phyloP scores from a whole-genome alignment of 2,888 invertebrate genomes.

The Crepidodera aurea region DNA sequence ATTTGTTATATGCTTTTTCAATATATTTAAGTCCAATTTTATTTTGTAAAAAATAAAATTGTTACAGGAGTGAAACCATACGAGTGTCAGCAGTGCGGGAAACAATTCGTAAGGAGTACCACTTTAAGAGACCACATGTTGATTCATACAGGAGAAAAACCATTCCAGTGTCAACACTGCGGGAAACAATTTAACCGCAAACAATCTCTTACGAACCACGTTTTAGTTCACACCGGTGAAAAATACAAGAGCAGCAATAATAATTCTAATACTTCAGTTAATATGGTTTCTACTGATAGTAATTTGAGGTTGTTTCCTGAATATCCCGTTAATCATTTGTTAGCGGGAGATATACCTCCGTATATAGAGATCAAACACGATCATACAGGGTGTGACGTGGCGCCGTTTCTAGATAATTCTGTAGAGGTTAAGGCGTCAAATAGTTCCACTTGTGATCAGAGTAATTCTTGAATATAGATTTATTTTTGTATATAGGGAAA shows the following conservation, averaged over 20 bases:
- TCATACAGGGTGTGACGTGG: too few species aligned
- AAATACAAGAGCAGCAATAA: conserved; percentile 20
- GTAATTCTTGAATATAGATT: not conserved
- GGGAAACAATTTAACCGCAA: conserved; percentile 46
- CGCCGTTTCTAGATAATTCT: not conserved
- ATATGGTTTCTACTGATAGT: conserved; percentile 12
- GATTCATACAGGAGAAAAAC: conserved; percentile 49
- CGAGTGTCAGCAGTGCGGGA: conserved; percentile 48
- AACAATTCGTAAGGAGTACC: conserved; percentile 50
- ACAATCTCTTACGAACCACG: conserved; percentile 41
- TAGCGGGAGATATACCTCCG: not conserved
- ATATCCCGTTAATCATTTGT: conserved; percentile 6
- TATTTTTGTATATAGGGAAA: not conserved
- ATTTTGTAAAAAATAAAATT: too few species aligned
- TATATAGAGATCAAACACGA: not conserved
- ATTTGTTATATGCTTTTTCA: too few species aligned
- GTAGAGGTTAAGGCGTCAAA: not conserved
- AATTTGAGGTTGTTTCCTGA: conserved; percentile 13
- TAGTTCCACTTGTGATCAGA: not conserved
- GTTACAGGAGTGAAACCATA: conserved; percentile 31
- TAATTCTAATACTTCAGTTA: not conserved
- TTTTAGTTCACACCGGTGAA: conserved; percentile 36
- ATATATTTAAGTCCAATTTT: too few species aligned
- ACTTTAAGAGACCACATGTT: conserved; percentile 51
- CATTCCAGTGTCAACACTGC: conserved; percentile 50